Conservation (phyloP, 2,888 invertebrate species). For the Helleia helle region DNA sequence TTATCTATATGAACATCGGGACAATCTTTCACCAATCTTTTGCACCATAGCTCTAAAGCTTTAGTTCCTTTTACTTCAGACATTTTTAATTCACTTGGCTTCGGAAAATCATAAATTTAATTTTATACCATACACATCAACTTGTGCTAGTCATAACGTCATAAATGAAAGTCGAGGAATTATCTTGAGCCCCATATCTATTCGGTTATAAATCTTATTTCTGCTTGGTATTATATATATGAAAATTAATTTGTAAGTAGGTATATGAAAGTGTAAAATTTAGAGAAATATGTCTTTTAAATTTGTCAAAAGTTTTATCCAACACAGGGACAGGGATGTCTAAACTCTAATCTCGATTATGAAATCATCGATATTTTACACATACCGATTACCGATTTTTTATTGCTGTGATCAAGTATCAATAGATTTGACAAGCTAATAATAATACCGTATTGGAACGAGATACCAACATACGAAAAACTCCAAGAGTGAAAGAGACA, state of each 20-base stretch:
- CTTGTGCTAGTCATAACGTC: conserved; percentile 11
- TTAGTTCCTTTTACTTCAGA: conserved; percentile 90
- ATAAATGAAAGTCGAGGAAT: neutral
- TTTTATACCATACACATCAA: conserved; percentile 12
- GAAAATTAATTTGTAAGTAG: neutral
- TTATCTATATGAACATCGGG: conserved; percentile 92
- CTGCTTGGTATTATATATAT: neutral
- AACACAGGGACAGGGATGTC: too few species aligned
- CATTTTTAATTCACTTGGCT: conserved; percentile 62
- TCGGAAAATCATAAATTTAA: conserved; percentile 12
- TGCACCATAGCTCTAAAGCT: conserved; percentile 94
- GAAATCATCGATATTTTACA: too few species aligned
- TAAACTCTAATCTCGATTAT: too few species aligned
- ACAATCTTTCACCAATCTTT: conserved; percentile 90
- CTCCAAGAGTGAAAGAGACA: too few species aligned
- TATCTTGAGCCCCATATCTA: conserved; percentile 2
- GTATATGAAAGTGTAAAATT: neutral
- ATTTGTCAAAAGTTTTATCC: neutral
- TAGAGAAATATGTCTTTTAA: neutral
- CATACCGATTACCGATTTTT: too few species aligned
- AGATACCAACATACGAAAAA: too few species aligned
- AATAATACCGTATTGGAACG: too few species aligned
- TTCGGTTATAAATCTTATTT: neutral
- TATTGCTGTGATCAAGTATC: too few species aligned
- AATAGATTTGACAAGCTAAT: too few species aligned